A percentile compares a stretch with the other conserved stretches of the same genome.
Evolutionary conservation across 2,797 vertebrate genomes (phyloP).

Genomic region (Rousettus madagascariensis): DNA sequence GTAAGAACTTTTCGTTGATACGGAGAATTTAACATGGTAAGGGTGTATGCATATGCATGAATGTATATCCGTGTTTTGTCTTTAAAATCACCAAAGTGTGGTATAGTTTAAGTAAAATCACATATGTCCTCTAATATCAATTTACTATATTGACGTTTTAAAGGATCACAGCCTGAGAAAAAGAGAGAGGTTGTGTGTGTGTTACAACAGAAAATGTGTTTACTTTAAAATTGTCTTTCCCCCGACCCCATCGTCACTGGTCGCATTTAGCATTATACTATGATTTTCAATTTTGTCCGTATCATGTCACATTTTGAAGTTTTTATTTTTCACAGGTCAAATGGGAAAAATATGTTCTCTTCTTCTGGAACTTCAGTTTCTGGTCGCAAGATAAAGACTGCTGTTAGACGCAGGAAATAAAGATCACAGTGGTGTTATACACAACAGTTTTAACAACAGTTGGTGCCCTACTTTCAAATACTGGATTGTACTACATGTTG

Average conservation of each 20-base stretch:
- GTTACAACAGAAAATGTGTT: not conserved
- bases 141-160: not conserved
- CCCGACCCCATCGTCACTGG: not conserved
- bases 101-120: not conserved
- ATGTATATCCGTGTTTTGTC: not conserved
- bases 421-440: constrained; percentile 77
- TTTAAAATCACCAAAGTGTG: not conserved
- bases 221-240: not conserved
- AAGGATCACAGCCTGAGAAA: not conserved
- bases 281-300: not conserved
- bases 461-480: constrained; percentile 83
- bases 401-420: constrained; percentile 96
- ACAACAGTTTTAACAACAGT: constrained; percentile 78
- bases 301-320: not conserved
- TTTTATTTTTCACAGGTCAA: constrained; percentile 87
- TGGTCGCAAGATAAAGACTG: constrained; percentile 97
- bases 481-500: constrained; percentile 74
- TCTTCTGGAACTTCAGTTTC: constrained; percentile 87
- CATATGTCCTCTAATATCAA: not conserved
- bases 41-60: accelerated
- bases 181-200: not conserved
- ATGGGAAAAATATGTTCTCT: constrained; percentile 85
- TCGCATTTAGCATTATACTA: not conserved
- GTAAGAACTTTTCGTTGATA: constrained; percentile 83
- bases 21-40: not conserved